Percentiles rank a stretch among this genome's conserved stretches.
These are phyloP conservation scores for Tympanuchus pallidicinctus DNA, from an alignment of 2,113 vertebrate species.

Conservation along the genomic window DNA sequence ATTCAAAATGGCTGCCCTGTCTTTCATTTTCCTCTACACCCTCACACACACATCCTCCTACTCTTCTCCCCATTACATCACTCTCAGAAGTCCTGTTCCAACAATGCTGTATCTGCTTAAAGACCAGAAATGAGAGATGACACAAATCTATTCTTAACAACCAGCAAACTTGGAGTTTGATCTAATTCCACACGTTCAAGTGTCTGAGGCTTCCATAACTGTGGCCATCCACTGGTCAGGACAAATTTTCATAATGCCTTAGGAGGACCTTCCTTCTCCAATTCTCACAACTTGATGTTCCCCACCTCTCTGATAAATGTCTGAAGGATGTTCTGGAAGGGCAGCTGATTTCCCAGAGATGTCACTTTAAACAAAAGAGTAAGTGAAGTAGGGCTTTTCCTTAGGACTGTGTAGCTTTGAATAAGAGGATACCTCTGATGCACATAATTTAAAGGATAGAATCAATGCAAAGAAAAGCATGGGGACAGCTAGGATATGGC, in stretches of 20 bases:
- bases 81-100: background rate
- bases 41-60: rapidly evolving
- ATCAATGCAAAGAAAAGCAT: background rate
- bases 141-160: background rate
- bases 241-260: background rate
- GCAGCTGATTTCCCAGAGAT: background rate
- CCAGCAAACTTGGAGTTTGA: background rate
- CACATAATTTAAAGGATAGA: background rate
- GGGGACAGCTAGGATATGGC: background rate
- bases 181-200: background rate
- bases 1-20: background rate
- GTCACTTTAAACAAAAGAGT: background rate
- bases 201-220: background rate
- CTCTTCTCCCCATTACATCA: background rate
- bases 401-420: background rate
- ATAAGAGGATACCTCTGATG: rapidly evolving
- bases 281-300: background rate
- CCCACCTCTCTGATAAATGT: background rate
- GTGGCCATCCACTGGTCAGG: background rate
- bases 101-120: background rate
- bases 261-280: background rate
- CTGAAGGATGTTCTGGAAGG: background rate
- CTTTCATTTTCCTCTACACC: background rate
- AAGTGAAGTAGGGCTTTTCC: background rate
- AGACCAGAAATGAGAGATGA: background rate